A percentile compares a stretch with the other conserved stretches of the same genome.
phyloP scores from a whole-genome alignment of 2,113 vertebrate genomes.

The Aegotheles bennettii region DNA sequence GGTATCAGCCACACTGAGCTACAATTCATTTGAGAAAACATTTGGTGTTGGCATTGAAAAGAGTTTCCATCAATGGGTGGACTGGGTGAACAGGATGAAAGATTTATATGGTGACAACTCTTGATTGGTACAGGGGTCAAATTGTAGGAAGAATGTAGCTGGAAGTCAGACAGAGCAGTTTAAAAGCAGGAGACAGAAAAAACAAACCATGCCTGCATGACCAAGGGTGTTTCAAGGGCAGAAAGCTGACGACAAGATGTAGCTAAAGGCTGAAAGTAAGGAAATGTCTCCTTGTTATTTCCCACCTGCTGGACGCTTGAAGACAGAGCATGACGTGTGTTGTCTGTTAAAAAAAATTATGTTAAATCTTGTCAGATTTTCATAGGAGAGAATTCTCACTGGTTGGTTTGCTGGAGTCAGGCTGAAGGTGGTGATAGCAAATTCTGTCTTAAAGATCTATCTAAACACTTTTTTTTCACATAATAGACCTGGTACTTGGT shows the following conservation, averaged over 20 bases:
- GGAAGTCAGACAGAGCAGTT: background rate
- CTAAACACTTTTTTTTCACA: background rate
- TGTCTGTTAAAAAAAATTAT: background rate
- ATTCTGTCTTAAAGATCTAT: background rate
- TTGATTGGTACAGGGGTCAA: background rate
- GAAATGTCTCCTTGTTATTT: background rate
- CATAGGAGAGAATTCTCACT: background rate
- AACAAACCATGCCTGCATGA: background rate
- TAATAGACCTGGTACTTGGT: too few species aligned
- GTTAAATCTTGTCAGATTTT: background rate
- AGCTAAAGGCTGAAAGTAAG: background rate
- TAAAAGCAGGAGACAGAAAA: background rate
- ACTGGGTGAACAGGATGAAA: background rate
- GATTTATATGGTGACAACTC: background rate
- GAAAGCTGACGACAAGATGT: background rate
- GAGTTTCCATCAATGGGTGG: background rate
- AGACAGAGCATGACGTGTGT: background rate
- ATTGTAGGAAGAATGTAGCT: background rate
- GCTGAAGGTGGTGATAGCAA: background rate
- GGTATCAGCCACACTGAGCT: background rate
- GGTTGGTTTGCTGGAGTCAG: background rate
- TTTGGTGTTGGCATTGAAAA: background rate
- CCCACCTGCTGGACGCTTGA: accelerated
- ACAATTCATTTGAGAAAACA: background rate
- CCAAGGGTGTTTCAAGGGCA: background rate